Base-by-base conservation (phyloP, 2,113 vertebrate genomes). In the Oenanthe oenanthe region DNA sequence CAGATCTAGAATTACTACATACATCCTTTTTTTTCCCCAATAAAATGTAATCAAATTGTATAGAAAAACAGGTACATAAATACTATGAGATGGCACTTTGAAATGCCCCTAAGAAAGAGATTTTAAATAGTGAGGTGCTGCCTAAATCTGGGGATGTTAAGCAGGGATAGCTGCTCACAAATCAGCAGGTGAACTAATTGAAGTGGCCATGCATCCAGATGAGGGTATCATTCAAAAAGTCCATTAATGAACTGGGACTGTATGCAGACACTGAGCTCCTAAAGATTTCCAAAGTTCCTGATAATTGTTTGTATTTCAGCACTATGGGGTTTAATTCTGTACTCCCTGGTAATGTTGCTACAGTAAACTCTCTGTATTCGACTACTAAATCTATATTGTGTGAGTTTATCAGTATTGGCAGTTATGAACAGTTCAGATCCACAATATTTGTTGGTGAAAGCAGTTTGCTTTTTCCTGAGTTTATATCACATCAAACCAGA, bases 1-100 rank as follows among this genome's bases (percentile, higher is more conserved):
- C 65, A 91, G 82, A 86, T 65, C 45, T 74, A 36, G 12, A 92
- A 93, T 24, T 88, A 77, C 85, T 95, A 92, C 92, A 54, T 72
- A n/a, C 11, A 10, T 91, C 48, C 29, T 24, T 76, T 73, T 50
- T 54, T 81, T 26, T 32, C 11, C 19, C 8, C 43, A 81, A 20
- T 58, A 65, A 88, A 92, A 91, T 50, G 13, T 61, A 83, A 89
- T 42, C 20, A 62, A 85, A 42, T 81, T 72, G 57, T 51, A 83
- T 8, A 83, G 71, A 65, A 80, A 89, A 84, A 31, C 18, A 56
- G 48, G 51, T 70, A 80, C 5, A 51, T n/a, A 85, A 68, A 85
- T 72, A 67, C 34, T 83, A 63, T 42, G 58, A 2, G 9, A 89
- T 54, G 60, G 34, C 32, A 67, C 34, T 54, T 92, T 9, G 54